Evolutionary conservation across 2,888 invertebrate genomes (phyloP), one percentile per base, ranked within the genome.

Genomic region (Drosophila acutilabella): DNA sequence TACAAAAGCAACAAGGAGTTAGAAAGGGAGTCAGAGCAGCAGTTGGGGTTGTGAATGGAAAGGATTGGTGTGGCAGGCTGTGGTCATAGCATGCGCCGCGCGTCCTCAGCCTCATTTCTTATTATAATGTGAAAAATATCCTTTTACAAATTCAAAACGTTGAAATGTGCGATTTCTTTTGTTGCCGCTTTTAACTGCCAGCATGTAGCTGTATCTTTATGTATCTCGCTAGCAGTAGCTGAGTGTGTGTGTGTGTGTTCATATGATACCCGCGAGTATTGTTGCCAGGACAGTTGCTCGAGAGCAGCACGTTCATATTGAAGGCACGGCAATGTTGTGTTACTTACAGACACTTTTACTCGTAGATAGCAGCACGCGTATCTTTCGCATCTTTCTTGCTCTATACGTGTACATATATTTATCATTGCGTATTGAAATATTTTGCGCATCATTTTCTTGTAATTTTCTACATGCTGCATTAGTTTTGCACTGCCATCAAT

Each of bases 111-210:
- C 88, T 88, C 86, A 85, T 88, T 85, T 86, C 89, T 88, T 89
- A 88, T 86, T 89, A 85, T 86, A 86, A 86, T 89, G 86, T 80
- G 85, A 81, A 88, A 89, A 89, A 86, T 86, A 89, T 88, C 88
- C 89, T 75, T 88, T 88, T 81, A 80, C 76, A 79, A 81, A 88
- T 84, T 84, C 89, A 84, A 88, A 84, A 80, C 80, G 84, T 72
- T 76, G 74, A 80, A 77, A 73, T 84, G 77, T 89, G 80, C 81
- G 82, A 85, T 81, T 89, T 77, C 84, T 79, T 86, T 89, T 88
- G 81, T 85, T 83, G 76, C 72, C 70, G 62, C 51, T 74, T 70
- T 80, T 81, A 81, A 71, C 84, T 62, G 78, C 71, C 64, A 50
- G 51, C 57, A 33, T 48, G 52, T 16, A 40, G n/a, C 20, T 52